Evolutionary conservation across 2,113 vertebrate genomes (phyloP).

Genomic region (Cavia porcellus): DNA sequence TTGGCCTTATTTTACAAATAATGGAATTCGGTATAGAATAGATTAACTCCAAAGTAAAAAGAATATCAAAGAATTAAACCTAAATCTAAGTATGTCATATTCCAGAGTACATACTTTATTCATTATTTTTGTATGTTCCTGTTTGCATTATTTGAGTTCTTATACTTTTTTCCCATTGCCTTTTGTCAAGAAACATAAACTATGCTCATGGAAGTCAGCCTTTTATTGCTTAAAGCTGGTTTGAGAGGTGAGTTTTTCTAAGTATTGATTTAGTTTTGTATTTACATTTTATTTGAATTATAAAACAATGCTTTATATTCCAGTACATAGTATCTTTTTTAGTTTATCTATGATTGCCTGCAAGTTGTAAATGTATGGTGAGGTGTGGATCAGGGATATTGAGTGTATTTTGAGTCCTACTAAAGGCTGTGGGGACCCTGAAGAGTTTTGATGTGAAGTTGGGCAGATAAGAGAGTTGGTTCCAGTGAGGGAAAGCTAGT

Average conservation of each 20-base stretch:
- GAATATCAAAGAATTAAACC: neutral
- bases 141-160: neutral
- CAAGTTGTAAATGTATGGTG: neutral
- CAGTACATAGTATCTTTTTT: neutral
- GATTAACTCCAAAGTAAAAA: conserved; percentile 24
- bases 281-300: neutral
- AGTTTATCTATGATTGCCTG: neutral
- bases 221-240: neutral
- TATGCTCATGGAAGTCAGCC: neutral
- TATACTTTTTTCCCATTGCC: neutral
- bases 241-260: neutral
- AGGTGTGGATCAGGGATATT: neutral
- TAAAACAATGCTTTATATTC: neutral
- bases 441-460: neutral
- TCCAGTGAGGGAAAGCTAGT: neutral
- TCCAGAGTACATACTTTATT: neutral
- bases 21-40: neutral
- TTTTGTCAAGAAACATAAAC: neutral
- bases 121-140: neutral
- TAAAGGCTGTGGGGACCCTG: neutral
- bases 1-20: neutral
- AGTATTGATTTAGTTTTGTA: neutral
- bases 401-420: neutral
- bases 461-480: no score
- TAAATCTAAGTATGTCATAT: neutral